Evolutionary conservation across 2,797 vertebrate genomes (phyloP), one percentile per base, ranked within the genome.

Genomic region (Sylvia borin): DNA sequence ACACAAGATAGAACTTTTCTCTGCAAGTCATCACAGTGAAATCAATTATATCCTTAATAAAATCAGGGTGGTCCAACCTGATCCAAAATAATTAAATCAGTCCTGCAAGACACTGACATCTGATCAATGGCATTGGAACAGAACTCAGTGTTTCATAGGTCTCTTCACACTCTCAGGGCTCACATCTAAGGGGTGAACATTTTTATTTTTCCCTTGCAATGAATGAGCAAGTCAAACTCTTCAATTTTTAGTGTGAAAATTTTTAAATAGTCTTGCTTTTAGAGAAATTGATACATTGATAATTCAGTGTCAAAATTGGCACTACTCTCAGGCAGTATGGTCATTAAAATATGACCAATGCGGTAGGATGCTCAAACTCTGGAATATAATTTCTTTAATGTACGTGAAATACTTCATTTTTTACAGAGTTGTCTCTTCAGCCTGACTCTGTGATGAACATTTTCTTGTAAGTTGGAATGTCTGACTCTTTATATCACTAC

Each of bases 11-110:
- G 13, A 31, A 58, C 34, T 83, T 68, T 88, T 71, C 32, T 88
- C 53, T 78, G 43, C 16, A 75, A 83, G 48, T 86, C 68, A 65
- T 74, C 68, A 64, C 45, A 80, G 27, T 60, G 36, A 94, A 94
- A 93, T 96, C 77, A 89, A 65, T 95, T 94, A 81, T 16, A 43
- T 9, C 47, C 53, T 54, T 83, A 81, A 81, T 24, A 71, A 68
- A 95, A 70, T 85, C 90, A 85, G 24, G 9, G 40, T 83, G 61
- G 20, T 83, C 75, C 45, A 83, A 13, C 51, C 32, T 62, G 34
- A 32, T 60, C 36, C 54, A 19, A 58, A 75, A 16, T 81, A 90
- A 84, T 95, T 90, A 60, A 90, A 85, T 83, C 80, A 88, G 61
- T 83, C 38, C 73, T 80, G 36, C 1, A 32, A 60, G 70, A 62